Conservation (phyloP, 2,888 invertebrate species). For the Scaptomyza polygonia region DNA sequence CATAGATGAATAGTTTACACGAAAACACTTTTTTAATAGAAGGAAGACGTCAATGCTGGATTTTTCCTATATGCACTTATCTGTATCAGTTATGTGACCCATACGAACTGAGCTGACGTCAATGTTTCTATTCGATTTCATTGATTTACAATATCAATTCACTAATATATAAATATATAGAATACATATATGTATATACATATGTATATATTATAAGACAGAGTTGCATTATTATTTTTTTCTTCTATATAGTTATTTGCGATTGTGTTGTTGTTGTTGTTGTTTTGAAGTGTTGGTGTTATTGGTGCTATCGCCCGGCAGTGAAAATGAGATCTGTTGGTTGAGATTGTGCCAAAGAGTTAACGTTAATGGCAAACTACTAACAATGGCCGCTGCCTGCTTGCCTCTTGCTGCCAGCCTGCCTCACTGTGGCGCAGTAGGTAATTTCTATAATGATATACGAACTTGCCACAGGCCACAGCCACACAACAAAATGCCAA, state of each 20-base stretch:
- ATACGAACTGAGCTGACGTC: slow-evolving; percentile 51
- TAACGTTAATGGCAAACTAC: slow-evolving; percentile 77
- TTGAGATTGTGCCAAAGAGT: slow-evolving; percentile 73
- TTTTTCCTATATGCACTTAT: not conserved
- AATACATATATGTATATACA: not conserved
- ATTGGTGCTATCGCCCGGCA: slow-evolving; percentile 37
- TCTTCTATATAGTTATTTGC: not conserved
- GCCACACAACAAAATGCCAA: slow-evolving; percentile 44
- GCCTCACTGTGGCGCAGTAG: slow-evolving; percentile 53
- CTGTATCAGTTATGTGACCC: slow-evolving; percentile 47
- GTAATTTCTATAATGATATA: slow-evolving; percentile 82
- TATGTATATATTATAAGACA: slow-evolving; percentile 13
- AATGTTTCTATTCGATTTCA: slow-evolving; percentile 70
- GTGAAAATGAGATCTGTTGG: slow-evolving; percentile 55
- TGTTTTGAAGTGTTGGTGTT: slow-evolving; percentile 6
- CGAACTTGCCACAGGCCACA: slow-evolving; percentile 73
- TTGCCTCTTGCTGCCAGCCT: not conserved
- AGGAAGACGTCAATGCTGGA: not conserved
- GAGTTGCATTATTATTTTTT: slow-evolving; percentile 44
- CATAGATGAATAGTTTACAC: too few species aligned
- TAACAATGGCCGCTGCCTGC: slow-evolving; percentile 71
- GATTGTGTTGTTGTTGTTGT: slow-evolving; percentile 28
- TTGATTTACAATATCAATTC: slow-evolving; percentile 67
- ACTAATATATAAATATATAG: not conserved
- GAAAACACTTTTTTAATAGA: too few species aligned